Evolutionary conservation across 2,888 invertebrate genomes (phyloP).

Genomic region (Caenorhabditis zanzibari): DNA sequence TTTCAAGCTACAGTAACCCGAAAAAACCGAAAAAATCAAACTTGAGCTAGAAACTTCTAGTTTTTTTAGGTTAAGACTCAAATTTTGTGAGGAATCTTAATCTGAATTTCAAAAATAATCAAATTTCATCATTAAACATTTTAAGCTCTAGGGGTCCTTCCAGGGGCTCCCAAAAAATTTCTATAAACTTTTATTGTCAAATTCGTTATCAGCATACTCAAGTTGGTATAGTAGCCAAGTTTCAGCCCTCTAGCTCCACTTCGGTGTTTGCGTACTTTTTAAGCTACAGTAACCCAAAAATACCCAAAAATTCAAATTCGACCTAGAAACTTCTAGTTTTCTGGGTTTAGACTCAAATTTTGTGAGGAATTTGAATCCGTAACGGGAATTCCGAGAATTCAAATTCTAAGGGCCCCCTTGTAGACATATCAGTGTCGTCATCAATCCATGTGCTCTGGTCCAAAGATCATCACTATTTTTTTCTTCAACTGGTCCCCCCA

Average conservation of each 20-base stretch:
- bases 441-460: not conserved
- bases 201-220: too few relatives aligned
- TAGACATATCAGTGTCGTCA: too few relatives aligned
- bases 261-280: not conserved
- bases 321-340: not conserved
- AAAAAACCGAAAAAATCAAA: not conserved
- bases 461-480: conserved; percentile 21
- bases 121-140: not conserved
- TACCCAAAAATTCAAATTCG: not conserved
- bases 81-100: not conserved
- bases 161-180: too few relatives aligned
- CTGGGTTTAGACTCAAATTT: not conserved
- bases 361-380: not conserved
- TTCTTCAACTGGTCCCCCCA: not conserved
- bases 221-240: too few relatives aligned
- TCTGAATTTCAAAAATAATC: not conserved
- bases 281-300: not conserved
- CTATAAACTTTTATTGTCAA: too few relatives aligned
- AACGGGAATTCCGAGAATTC: not conserved
- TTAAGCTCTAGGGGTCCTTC: too few relatives aligned
- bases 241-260: too few relatives aligned
- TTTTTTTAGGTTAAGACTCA: not conserved
- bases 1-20: conserved; percentile 1
- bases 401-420: too few relatives aligned
- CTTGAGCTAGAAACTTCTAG: not conserved